These are phyloP conservation scores for Anabas testudineus DNA, from an alignment of 2,797 vertebrate genomes.

Conservation along the genomic window DNA sequence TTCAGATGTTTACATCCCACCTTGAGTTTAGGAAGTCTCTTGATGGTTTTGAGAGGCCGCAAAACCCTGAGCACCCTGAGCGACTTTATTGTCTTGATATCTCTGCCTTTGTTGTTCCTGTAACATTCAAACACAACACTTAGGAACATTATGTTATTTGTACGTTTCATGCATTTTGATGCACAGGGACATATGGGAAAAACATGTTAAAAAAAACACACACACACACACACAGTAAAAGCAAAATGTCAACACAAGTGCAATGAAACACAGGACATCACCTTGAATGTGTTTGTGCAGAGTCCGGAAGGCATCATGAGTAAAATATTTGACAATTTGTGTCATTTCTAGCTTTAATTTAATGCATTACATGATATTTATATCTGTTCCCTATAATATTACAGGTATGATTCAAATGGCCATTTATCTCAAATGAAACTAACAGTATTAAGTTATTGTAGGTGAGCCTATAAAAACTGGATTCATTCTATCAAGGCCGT, in stretches of 20 bases:
- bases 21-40: constrained; percentile 99
- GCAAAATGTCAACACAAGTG: constrained; percentile 26
- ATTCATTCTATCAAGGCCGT: background rate
- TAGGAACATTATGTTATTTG: background rate
- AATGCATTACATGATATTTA: background rate
- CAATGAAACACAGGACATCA: constrained; percentile 35
- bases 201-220: constrained; percentile 23
- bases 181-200: constrained; percentile 28
- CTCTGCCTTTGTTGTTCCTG: constrained; percentile 97
- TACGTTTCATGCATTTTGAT: background rate
- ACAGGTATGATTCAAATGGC: background rate
- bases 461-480: background rate
- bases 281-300: background rate
- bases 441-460: no score
- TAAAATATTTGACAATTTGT: background rate
- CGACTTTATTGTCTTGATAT: constrained; percentile 99
- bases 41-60: constrained; percentile 98
- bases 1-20: constrained; percentile 70
- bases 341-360: background rate
- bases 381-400: background rate
- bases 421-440: background rate
- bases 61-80: constrained; percentile 94
- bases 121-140: constrained; percentile 43
- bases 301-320: constrained; percentile 36
- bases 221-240: constrained; percentile 9